Evolutionary conservation across 2,797 vertebrate species (phyloP), one percentile per base, ranked within the genome.

Genomic region (Petrocephalus schoutedeni): DNA sequence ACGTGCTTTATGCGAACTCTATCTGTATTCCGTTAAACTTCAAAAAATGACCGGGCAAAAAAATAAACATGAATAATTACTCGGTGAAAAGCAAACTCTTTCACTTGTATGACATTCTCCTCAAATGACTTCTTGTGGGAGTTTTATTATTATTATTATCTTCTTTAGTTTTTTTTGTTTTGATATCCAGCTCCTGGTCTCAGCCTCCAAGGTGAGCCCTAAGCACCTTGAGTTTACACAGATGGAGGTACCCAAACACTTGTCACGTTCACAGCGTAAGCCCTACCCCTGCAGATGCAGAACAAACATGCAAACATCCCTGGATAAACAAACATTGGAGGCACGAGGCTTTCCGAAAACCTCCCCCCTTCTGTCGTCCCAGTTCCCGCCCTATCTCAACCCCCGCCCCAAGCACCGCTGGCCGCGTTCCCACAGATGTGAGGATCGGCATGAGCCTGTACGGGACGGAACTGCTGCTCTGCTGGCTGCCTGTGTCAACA

Each of bases 401-500:
- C 32, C 53, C 84, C 23, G 19, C 32, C 54, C 84, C 32, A 8
- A 12, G 23, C 28, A 36, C 84, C 12, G 1, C 28, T 71, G 51
- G 82, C 5, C 32, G 61, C 59, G 14, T 88, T 85, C 82, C 83
- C 83, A 54, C 59, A 85, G 87, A 56, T 53, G 57, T 59, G 32
- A 61, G 85, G 28, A 71, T 45, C 61, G 58, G 61, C 32, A 51
- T 86, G 45, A 45, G 45, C 74, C 58, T 16, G 8, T 10, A 59
- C 9, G 28, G 4, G 85, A 21, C 7, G 51, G 51, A 4, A 16
- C 32, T 21, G 14, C 80, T 41, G 19, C 45, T 49, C 82, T 12
- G 3, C 8, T 7, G 74, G 53, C 56, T 32, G 90, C 91, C 92
- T 94, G 92, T 94, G 93, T 95, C 93, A 95, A 95, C 94, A 95